Percentiles rank a stretch among this genome's conserved stretches.
Evolutionary conservation across 2,113 vertebrate species (phyloP).

Genomic region (Sceloporus undulatus): DNA sequence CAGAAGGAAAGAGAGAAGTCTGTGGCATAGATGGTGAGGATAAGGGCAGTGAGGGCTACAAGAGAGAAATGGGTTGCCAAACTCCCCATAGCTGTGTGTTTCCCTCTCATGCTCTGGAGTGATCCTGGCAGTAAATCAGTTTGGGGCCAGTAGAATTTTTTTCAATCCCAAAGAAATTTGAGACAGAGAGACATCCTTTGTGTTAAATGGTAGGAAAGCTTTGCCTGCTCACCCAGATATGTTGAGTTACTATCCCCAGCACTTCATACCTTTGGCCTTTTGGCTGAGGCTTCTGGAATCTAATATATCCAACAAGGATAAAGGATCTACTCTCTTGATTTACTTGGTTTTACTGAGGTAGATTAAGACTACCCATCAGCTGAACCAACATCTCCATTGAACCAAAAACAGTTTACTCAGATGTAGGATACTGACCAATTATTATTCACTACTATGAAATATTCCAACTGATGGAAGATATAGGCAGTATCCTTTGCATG

Average conservation of each 20-base stretch:
- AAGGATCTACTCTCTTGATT: not conserved
- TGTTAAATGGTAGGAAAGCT: not conserved
- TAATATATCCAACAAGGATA: not conserved
- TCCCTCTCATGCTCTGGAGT: not conserved
- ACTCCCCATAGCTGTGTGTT: not conserved
- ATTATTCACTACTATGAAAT: not conserved
- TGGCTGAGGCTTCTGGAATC: not conserved
- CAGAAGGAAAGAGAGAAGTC: not conserved
- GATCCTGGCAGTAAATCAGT: not conserved
- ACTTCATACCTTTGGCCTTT: not conserved
- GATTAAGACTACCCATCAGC: no score
- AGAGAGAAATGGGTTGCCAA: not conserved
- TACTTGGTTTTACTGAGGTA: no score
- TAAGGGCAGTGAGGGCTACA: not conserved
- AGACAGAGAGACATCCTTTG: not conserved
- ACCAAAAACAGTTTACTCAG: no score
- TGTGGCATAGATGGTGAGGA: not conserved
- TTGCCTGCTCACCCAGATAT: not conserved
- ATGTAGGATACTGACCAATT: not conserved
- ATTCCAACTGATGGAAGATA: not conserved
- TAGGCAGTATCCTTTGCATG: not conserved
- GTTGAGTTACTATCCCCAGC: no score
- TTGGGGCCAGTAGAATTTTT: not conserved
- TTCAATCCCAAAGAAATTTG: not conserved
- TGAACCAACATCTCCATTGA: not conserved